These are phyloP conservation scores for Miichthys miiuy DNA, from an alignment of 2,797 vertebrate species.

Conservation along the genomic window DNA sequence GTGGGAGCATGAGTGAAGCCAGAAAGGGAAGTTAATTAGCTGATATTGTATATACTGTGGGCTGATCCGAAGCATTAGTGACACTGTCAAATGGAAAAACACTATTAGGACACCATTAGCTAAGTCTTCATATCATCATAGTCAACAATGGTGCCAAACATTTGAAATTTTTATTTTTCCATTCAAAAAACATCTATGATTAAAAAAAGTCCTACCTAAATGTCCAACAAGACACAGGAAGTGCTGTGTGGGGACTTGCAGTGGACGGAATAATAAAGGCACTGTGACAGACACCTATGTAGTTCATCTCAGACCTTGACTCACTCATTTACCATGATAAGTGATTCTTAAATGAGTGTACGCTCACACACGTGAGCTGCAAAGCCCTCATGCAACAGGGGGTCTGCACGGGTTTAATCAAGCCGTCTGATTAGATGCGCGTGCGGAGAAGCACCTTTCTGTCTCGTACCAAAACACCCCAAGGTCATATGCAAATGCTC, in stretches of 20 bases:
- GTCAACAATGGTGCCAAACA: slow-evolving; percentile 3
- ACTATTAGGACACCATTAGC: not conserved
- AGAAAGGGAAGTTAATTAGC: slow-evolving; percentile 66
- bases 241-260: not conserved
- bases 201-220: not conserved
- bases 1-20: slow-evolving; percentile 32
- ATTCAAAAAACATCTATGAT: not conserved
- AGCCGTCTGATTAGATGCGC: slow-evolving; percentile 63
- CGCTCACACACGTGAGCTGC: slow-evolving; percentile 31
- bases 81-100: slow-evolving; percentile 18
- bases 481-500: slow-evolving; percentile 79
- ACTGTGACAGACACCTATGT: slow-evolving; percentile 30
- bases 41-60: slow-evolving; percentile 49
- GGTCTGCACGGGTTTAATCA: slow-evolving; percentile 67
- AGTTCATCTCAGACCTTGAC: slow-evolving; percentile 45
- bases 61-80: slow-evolving; percentile 42
- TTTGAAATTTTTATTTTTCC: not conserved
- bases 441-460: slow-evolving; percentile 52
- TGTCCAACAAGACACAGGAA: not conserved
- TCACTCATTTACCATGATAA: slow-evolving; percentile 65
- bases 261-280: slow-evolving; percentile 17
- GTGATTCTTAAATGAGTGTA: slow-evolving; percentile 52
- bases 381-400: slow-evolving; percentile 43
- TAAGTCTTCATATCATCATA: slow-evolving; percentile 13
- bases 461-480: slow-evolving; percentile 52